Percentiles rank a stretch among this genome's conserved stretches.
These are phyloP conservation scores for Cyclopterus lumpus DNA, from an alignment of 2,797 vertebrate genomes.

Conservation along the genomic window DNA sequence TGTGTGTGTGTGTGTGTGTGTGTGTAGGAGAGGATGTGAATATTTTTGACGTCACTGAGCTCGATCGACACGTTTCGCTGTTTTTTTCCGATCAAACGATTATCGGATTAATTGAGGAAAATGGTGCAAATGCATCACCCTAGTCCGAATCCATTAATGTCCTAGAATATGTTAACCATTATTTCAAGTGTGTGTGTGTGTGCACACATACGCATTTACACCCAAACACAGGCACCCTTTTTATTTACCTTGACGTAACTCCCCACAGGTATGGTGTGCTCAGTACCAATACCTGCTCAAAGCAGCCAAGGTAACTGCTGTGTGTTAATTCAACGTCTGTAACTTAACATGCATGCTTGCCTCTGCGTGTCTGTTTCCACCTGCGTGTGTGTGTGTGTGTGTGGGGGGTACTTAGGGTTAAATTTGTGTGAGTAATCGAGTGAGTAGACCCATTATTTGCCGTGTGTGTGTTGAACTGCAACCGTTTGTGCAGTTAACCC, in stretches of 20 bases:
- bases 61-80: background rate
- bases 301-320: constrained; percentile 83
- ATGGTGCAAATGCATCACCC: background rate
- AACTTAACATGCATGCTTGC: constrained; percentile 64
- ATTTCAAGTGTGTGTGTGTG: too few species aligned
- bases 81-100: background rate
- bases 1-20: background rate
- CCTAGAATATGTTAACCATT: background rate
- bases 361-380: constrained; percentile 19
- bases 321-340: constrained; percentile 61
- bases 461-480: constrained; percentile 62
- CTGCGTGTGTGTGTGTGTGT: constrained; percentile 6
- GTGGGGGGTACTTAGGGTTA: constrained; percentile 39
- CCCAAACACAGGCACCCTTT: constrained; percentile 38
- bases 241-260: constrained; percentile 70
- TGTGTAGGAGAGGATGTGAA: too few species aligned
- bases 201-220: constrained; percentile 30
- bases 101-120: background rate
- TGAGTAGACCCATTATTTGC: constrained; percentile 72
- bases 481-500: constrained; percentile 54
- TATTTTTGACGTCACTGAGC: background rate
- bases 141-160: background rate
- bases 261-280: constrained; percentile 82
- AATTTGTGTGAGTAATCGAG: constrained; percentile 70
- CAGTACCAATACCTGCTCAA: constrained; percentile 80